Conservation (phyloP, 2,113 vertebrate genomes). For the Actenoides hombroni region DNA sequence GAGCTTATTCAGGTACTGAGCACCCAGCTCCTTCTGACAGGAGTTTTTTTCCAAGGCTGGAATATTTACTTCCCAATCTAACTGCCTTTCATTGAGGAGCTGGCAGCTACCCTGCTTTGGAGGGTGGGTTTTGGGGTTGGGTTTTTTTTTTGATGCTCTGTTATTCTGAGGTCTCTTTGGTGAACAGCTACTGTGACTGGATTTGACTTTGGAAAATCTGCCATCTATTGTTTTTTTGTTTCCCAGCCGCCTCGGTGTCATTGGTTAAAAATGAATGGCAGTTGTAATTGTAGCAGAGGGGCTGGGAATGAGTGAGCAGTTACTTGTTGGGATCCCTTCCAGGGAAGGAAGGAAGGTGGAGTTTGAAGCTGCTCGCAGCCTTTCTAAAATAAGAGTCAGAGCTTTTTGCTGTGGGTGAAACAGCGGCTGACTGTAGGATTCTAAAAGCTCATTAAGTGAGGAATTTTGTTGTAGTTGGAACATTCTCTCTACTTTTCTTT, state of each 20-base stretch:
- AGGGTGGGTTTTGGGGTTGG: too few species aligned
- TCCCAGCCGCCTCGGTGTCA: not conserved
- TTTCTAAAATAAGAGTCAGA: constrained; percentile 49
- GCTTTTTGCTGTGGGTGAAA: not conserved
- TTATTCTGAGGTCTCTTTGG: not conserved
- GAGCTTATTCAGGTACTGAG: not conserved
- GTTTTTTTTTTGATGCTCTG: not conserved
- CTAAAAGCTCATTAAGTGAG: not conserved
- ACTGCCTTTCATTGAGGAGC: not conserved
- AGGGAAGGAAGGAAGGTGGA: constrained; percentile 13
- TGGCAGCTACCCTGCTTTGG: not conserved
- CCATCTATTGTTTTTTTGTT: not conserved
- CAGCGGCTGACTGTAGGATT: not conserved
- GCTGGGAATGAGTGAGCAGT: constrained; percentile 36
- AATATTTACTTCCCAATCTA: not conserved
- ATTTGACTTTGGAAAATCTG: not conserved
- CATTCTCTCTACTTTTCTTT: not conserved
- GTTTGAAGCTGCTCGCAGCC: not conserved
- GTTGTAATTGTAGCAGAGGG: constrained; percentile 5
- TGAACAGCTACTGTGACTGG: not conserved
- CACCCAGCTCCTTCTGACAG: not conserved
- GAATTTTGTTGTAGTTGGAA: not conserved
- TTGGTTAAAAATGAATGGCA: constrained; percentile 33
- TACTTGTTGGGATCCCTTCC: constrained; percentile 36
- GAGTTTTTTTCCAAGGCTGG: not conserved